Base-by-base conservation (phyloP, 2,113 vertebrate species). In the Spea bombifrons region DNA sequence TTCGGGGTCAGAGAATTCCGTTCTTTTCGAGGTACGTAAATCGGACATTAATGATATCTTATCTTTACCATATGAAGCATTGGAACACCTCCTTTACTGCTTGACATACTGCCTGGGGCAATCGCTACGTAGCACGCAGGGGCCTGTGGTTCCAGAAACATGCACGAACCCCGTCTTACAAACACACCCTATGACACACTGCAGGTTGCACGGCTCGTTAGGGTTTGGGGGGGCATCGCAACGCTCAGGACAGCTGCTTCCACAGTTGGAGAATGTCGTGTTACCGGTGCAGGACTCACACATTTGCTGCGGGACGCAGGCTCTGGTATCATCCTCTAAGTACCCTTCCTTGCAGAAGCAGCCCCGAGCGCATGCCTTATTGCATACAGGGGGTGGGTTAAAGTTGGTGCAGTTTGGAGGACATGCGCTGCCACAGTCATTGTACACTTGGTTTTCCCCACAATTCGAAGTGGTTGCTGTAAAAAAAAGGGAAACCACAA, bases 331-430 rank as follows among this genome's bases (percentile, higher is more conserved):
- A 44, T 44, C 30, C 57, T 17, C n/a, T 45, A 74, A 12, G 6
- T 49, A 64, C 2, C 45, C 72, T 0, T 74, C 45, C 10, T 30
- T 75, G 16, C 73, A 75, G 73, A 75, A 75, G 17, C 73, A 75
- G 73, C 73, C 73, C 46, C n/a, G 44, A 15, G 15, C 16, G 44
- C 73, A 75, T 3, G 43, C 5, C 15, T 65, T 13, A 4, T 3
- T 63, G 4, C 55, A 64, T 0, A 15, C 4, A 0, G 7, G 5
- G 30, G 30, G 30, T 9, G 8, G 43, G 15, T 46, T 9, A 45
- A 6, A 55, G 9, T 74, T 7, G 57, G 59, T 17, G 8, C 72
- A 74, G 46, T 17, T 64, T 9, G 71, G 5, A 1, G 43, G 71
- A 7, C 72, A 74, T 57, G 72, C 15, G 13, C 46, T 75, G n/a